Base-by-base conservation (phyloP, 2,113 vertebrate genomes). In the Callochromis pleurospilus region DNA sequence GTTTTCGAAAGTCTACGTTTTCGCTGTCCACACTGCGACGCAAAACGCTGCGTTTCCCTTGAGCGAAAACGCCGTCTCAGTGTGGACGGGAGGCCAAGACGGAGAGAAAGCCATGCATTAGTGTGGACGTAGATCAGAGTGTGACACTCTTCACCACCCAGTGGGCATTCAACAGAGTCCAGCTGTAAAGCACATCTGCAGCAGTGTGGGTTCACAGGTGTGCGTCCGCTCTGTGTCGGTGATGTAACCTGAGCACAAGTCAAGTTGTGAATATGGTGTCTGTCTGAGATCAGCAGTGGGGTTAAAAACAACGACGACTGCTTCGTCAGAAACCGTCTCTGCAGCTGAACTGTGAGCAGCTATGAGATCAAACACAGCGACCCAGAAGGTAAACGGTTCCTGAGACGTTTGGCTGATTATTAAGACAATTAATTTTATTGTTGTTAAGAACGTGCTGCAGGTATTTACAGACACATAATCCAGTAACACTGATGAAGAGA, bases 211-310 rank as follows among this genome's bases (percentile, higher is more conserved):
- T 4, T 70, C 21, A 26, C 38, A 70, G 38, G 0, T 40, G 36
- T 15, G 38, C 40, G 6, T 45, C n/a, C 0, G 6, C 68, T 45
- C 19, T 42, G 5, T 6, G 68, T 1, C 10, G 1, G 40, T 26
- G 38, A 45, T 24, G 36, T 21, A 17, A 73, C 40, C 9, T 29
- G 40, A 45, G 14, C 24, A 26, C 2, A 3, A 26, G 21, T 10
- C 14, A 42, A 10, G 21, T 0, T 73, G 65, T 26, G 65, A 73
- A 14, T 9, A 15, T 26, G 8, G 1, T 26, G 42, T 45, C 2
- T 73, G 24, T 15, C 8, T 26, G 40, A 26, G 8, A 24, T 1
- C n/a, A 40, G 36, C 36, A 40, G 33, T 40, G 19, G n/a, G 42
- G 65, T 24, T 42, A 40, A 15, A 26, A 73, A 17, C 68, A 60